These are phyloP conservation scores for Rhamphomyia laevipes DNA, from an alignment of 2,888 invertebrate species.

Conservation along the genomic window DNA sequence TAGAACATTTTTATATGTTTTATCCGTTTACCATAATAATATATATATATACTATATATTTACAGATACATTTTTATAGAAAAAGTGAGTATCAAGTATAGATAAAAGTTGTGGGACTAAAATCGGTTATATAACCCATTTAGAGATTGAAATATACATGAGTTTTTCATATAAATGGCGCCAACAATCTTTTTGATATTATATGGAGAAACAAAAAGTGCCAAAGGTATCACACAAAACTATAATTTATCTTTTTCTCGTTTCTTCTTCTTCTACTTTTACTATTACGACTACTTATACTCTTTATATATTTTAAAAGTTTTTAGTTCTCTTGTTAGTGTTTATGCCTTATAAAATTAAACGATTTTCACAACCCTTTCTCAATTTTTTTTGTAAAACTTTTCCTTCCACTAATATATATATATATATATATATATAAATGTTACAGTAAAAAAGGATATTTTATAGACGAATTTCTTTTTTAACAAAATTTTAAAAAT, in stretches of 20 bases:
- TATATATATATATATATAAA: background rate
- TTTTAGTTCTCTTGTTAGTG: background rate
- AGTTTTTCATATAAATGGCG: constrained; percentile 18
- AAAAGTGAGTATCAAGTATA: too few relatives aligned
- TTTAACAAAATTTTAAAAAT: background rate
- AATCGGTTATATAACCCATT: constrained; percentile 21
- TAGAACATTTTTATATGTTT: too few relatives aligned
- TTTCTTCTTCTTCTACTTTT: too few relatives aligned
- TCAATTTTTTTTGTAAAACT: constrained; percentile 18
- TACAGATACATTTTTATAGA: background rate
- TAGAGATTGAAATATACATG: constrained; percentile 13
- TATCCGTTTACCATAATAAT: background rate
- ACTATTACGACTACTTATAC: background rate
- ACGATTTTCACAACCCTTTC: constrained; percentile 2
- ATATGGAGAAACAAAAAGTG: constrained; percentile 21
- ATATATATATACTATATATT: background rate
- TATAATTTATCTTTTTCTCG: constrained; percentile 18
- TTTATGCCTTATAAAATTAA: background rate
- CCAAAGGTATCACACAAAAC: constrained; percentile 23
- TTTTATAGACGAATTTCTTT: background rate
- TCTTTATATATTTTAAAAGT: background rate
- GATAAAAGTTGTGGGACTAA: constrained; percentile 18
- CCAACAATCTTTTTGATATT: constrained; percentile 19
- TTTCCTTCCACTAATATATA: constrained; percentile 15
- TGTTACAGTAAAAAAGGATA: background rate